Evolutionary conservation across 2,888 invertebrate species (phyloP).

Genomic region (Herminia tarsipennalis): DNA sequence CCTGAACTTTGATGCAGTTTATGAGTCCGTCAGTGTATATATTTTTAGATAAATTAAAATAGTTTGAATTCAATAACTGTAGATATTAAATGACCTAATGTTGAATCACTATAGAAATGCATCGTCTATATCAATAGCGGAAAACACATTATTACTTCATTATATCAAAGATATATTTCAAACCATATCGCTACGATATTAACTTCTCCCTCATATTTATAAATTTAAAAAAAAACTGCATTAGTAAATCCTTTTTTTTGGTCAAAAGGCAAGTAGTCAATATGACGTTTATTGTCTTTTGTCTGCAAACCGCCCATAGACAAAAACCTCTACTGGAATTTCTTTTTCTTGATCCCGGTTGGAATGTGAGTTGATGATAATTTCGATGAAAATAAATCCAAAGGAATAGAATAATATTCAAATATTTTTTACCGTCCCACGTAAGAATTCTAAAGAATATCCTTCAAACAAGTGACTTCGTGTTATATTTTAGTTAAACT

Average conservation of each 20-base stretch:
- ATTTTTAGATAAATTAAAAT: no score
- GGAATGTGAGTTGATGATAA: constrained; percentile 79
- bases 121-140: no score
- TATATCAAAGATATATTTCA: no score
- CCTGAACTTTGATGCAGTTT: no score
- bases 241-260: no score
- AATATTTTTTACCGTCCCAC: constrained; percentile 44
- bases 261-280: constrained; percentile 15
- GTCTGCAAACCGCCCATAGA: constrained; percentile 47
- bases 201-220: not conserved
- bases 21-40: no score
- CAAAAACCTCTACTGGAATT: constrained; percentile 53
- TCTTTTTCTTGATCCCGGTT: constrained; percentile 82
- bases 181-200: not conserved
- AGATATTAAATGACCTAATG: no score
- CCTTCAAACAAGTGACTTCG: constrained; percentile 61
- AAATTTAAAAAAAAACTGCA: not conserved
- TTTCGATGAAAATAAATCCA: constrained; percentile 72
- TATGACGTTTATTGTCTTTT: not conserved
- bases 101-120: no score
- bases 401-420: constrained; percentile 56
- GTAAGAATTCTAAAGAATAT: constrained; percentile 48
- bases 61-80: no score
- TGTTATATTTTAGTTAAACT: constrained; percentile 62
- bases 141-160: no score